Conservation (phyloP, 2,797 vertebrate species). For the Cyclopterus lumpus region DNA sequence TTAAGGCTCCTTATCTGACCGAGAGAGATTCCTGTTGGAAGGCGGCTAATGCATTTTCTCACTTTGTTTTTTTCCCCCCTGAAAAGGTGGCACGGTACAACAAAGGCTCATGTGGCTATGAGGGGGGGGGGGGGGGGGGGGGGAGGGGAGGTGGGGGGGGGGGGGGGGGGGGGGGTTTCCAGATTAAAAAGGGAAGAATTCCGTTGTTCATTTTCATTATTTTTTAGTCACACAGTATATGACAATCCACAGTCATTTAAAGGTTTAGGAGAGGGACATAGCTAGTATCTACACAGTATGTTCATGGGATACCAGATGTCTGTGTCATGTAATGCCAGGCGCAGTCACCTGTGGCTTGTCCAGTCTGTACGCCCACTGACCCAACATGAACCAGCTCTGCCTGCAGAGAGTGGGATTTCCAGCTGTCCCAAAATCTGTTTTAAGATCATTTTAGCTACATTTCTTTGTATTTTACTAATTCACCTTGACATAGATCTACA, state of each 20-base stretch:
- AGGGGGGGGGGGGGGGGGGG: conserved; percentile 22
- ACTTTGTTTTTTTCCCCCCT: conserved; percentile 57
- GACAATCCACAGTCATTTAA: conserved; percentile 11
- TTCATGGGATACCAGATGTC: neutral
- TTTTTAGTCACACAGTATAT: conserved; percentile 13
- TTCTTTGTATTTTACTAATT: conserved; percentile 21
- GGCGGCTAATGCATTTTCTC: conserved; percentile 57
- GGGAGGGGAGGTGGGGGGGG: conserved; percentile 22
- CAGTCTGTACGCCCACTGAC: conserved; percentile 17
- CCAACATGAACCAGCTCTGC: conserved; percentile 11
- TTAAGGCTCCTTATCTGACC: conserved; percentile 80
- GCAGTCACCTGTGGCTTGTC: conserved; percentile 27
- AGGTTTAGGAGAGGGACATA: neutral
- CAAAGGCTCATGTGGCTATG: conserved; percentile 62
- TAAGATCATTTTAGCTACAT: conserved; percentile 24
- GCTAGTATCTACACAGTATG: neutral
- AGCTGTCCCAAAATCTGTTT: conserved; percentile 54
- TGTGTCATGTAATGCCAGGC: neutral
- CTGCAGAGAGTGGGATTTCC: conserved; percentile 47
- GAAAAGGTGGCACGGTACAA: conserved; percentile 52
- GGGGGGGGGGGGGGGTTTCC: conserved; percentile 14
- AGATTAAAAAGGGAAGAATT: conserved; percentile 54
- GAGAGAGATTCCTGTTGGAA: conserved; percentile 77
- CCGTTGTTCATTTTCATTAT: conserved; percentile 52
- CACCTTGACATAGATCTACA: neutral